Evolutionary conservation across 2,888 invertebrate species (phyloP).

Genomic region (Iphiclides podalirius): DNA sequence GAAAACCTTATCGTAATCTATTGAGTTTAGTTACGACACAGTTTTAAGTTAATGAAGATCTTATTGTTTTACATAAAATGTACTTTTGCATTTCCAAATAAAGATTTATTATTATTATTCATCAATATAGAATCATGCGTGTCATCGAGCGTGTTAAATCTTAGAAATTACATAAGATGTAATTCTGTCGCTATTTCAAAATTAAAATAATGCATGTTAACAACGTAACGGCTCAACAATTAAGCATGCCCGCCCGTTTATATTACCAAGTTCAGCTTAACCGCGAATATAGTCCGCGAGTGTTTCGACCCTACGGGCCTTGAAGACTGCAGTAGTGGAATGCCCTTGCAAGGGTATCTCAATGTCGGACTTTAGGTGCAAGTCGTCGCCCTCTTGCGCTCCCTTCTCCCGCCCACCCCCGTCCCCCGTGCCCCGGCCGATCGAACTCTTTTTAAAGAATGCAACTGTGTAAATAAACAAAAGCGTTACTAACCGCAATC

Average conservation of each 20-base stretch:
- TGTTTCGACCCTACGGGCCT: conserved; percentile 46
- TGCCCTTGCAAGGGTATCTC: conserved; percentile 72
- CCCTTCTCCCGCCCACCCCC: conserved; percentile 46
- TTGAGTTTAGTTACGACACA: no score
- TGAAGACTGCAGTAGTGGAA: conserved; percentile 67
- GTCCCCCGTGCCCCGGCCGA: conserved; percentile 42
- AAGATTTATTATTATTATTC: no score
- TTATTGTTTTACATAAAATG: no score
- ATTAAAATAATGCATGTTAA: no score
- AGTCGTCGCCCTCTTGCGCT: conserved; percentile 72
- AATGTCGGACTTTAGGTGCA: conserved; percentile 71
- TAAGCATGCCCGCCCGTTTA: conserved; percentile 3
- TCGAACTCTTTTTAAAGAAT: conserved; percentile 41
- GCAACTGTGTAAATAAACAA: conserved; percentile 58
- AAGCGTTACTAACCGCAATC: conserved; percentile 18
- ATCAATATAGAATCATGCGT: no score
- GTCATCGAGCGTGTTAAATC: no score
- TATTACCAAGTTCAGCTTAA: conserved; percentile 28
- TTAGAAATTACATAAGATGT: no score
- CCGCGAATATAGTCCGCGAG: conserved; percentile 34
- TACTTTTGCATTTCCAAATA: no score
- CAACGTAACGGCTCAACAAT: conserved; percentile 7
- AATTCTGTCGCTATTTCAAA: no score
- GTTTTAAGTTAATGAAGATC: no score
- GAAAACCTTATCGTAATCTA: no score